phyloP scores from a whole-genome alignment of 35 echinoderm and acorn worm genomes.

The Ophiothrix spiculata region DNA sequence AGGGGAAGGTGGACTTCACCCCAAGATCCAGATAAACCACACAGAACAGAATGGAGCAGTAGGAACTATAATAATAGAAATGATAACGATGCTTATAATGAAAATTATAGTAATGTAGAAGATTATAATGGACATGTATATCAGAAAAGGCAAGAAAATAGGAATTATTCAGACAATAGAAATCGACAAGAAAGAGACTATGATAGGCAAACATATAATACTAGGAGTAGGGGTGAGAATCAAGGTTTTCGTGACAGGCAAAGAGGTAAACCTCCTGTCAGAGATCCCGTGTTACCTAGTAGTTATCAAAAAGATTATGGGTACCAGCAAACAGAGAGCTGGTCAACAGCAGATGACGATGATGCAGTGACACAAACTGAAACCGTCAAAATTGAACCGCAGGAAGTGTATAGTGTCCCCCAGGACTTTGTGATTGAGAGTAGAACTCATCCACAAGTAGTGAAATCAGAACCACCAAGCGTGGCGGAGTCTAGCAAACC shows the following conservation, averaged over 20 bases:
- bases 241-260: background rate
- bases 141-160: background rate
- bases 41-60: conserved; percentile 4
- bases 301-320: background rate
- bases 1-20: background rate
- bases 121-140: background rate
- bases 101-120: background rate
- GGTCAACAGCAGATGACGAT: conserved; percentile 18
- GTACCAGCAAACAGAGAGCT: background rate
- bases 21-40: background rate
- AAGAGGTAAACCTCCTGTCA: background rate
- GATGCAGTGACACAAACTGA: conserved; percentile 16
- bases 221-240: background rate
- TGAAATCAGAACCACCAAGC: background rate
- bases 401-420: background rate
- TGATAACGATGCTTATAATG: background rate
- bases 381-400: background rate
- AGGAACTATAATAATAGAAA: background rate
- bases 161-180: background rate
- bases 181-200: background rate
- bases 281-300: background rate
- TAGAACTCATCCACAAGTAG: background rate
- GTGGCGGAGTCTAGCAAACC: background rate
- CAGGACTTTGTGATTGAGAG: background rate
- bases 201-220: conserved; percentile 2